A percentile compares a stretch with the other conserved stretches of the same genome.
Evolutionary conservation across 2,797 vertebrate species (phyloP).

Genomic region (Dryobates pubescens): DNA sequence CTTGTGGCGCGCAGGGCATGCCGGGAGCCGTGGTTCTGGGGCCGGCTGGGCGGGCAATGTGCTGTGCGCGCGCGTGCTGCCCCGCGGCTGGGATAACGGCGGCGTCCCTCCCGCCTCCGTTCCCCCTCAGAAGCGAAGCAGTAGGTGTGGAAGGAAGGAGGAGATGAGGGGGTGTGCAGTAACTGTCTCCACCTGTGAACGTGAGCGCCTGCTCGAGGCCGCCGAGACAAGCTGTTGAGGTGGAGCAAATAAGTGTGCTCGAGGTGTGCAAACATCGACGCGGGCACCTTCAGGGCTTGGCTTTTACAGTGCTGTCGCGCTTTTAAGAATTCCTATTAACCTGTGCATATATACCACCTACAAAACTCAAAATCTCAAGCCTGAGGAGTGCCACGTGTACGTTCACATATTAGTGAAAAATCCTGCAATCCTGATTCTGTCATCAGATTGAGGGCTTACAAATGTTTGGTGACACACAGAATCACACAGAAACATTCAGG

Average conservation of each 20-base stretch:
- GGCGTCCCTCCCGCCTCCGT: too few relatives aligned
- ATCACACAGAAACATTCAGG: too few relatives aligned
- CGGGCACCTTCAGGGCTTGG: rapidly evolving
- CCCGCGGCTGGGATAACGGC: rapidly evolving
- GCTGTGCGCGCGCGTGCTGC: too few relatives aligned
- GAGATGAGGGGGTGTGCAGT: rapidly evolving
- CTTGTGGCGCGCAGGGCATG: background rate
- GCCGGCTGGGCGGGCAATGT: rapidly evolving
- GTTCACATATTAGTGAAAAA: rapidly evolving
- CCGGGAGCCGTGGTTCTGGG: background rate
- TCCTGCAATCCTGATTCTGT: background rate
- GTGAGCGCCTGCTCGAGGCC: rapidly evolving
- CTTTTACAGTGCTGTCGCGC: rapidly evolving
- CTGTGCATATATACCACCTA: rapidly evolving
- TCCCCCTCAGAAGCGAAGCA: too few relatives aligned
- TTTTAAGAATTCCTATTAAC: rapidly evolving
- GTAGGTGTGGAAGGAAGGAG: background rate
- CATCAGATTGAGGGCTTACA: too few relatives aligned
- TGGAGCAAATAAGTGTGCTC: background rate
- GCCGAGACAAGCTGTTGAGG: background rate
- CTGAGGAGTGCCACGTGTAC: rapidly evolving
- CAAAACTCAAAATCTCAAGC: background rate
- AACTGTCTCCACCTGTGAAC: rapidly evolving
- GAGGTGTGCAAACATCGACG: rapidly evolving
- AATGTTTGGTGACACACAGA: too few relatives aligned